phyloP scores from a whole-genome alignment of 92 coral and sea anemone genomes.

The Heliopora coerulea region DNA sequence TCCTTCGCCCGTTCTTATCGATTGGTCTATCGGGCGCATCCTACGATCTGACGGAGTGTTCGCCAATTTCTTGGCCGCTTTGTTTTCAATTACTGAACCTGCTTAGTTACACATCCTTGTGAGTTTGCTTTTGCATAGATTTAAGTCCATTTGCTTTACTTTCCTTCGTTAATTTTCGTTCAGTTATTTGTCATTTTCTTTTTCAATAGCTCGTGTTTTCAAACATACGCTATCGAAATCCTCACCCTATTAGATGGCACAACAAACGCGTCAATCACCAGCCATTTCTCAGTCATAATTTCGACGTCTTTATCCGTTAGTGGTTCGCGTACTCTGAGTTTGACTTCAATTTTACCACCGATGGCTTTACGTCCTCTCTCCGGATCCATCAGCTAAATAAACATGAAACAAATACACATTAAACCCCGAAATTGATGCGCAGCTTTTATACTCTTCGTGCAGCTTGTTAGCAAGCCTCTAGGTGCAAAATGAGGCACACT shows the following conservation, averaged over 20 bases:
- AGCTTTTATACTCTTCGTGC: too few relatives aligned
- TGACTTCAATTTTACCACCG: conserved; percentile 89
- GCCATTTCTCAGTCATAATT: conserved; percentile 94
- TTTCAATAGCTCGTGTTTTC: too few relatives aligned
- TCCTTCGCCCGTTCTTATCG: too few relatives aligned
- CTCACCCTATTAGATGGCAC: conserved; percentile 35
- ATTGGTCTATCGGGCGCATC: too few relatives aligned
- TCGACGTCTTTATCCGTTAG: conserved; percentile 87
- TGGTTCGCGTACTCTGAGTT: conserved; percentile 79
- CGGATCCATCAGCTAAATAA: conserved; percentile 75
- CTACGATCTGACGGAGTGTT: too few relatives aligned
- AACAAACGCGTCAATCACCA: conserved; percentile 72
- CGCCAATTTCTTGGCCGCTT: too few relatives aligned
- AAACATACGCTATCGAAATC: not conserved
- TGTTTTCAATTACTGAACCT: too few relatives aligned
- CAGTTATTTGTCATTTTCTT: too few relatives aligned
- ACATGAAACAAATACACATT: conserved; percentile 3
- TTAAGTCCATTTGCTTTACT: not conserved
- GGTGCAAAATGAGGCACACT: too few relatives aligned
- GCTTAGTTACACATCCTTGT: too few relatives aligned
- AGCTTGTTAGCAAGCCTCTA: too few relatives aligned
- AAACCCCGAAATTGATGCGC: not conserved
- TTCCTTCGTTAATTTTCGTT: not conserved
- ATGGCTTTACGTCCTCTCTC: conserved; percentile 91
- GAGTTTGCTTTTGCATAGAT: too few relatives aligned